Conservation (phyloP, 2,888 invertebrate species). For the Scotopteryx bipunctaria region DNA sequence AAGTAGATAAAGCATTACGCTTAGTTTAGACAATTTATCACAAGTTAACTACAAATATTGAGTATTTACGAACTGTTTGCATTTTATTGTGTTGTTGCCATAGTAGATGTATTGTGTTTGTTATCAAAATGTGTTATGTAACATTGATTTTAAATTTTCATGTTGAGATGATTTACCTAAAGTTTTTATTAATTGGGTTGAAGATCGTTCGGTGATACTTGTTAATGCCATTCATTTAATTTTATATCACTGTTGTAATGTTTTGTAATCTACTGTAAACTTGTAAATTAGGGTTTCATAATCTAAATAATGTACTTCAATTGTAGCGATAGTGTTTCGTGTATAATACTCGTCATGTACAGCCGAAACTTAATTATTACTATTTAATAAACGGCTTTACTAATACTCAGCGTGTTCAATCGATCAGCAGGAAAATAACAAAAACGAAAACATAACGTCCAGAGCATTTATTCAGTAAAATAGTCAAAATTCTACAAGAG, state of each 20-base stretch:
- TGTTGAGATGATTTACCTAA: slow-evolving; percentile 64
- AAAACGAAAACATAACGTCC: slow-evolving; percentile 51
- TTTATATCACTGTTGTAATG: slow-evolving; percentile 59
- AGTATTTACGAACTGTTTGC: slow-evolving; percentile 36
- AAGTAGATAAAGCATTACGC: slow-evolving; percentile 19
- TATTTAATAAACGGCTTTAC: slow-evolving; percentile 77
- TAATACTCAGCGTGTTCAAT: slow-evolving; percentile 46
- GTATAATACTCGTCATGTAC: slow-evolving; percentile 72
- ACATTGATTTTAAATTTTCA: slow-evolving; percentile 56
- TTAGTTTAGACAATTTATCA: slow-evolving; percentile 18
- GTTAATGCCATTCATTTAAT: slow-evolving; percentile 63
- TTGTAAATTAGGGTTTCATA: slow-evolving; percentile 60
- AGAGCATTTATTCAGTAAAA: slow-evolving; percentile 82
- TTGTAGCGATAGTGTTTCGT: slow-evolving; percentile 54
- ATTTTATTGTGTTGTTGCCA: slow-evolving; percentile 35
- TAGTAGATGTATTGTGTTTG: slow-evolving; percentile 36
- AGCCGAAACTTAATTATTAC: slow-evolving; percentile 63
- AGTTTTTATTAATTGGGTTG: slow-evolving; percentile 63
- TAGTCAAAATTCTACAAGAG: slow-evolving; percentile 82
- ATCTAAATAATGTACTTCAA: slow-evolving; percentile 38
- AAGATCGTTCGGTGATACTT: slow-evolving; percentile 73
- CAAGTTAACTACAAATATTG: slow-evolving; percentile 23
- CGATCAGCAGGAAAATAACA: slow-evolving; percentile 18
- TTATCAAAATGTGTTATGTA: slow-evolving; percentile 47
- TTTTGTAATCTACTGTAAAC: slow-evolving; percentile 29